Conservation (phyloP, 2,888 invertebrate species). For the Volucella inanis region DNA sequence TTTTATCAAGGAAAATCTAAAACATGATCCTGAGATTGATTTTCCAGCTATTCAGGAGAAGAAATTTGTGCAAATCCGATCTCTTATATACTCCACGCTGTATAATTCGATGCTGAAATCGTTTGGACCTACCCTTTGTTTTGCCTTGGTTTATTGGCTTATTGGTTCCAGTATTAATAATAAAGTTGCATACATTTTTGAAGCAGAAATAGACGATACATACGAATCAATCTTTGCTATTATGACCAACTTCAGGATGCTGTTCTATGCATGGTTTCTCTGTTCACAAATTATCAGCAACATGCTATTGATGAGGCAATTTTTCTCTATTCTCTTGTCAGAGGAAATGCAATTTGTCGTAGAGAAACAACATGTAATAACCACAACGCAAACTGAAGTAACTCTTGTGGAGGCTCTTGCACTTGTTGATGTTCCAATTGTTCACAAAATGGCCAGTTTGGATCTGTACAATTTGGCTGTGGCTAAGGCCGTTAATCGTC, state of each 20-base stretch:
- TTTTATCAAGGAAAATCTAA: constrained; percentile 78
- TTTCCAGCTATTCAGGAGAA: constrained; percentile 89
- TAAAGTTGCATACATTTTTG: constrained; percentile 84
- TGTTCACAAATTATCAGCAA: constrained; percentile 88
- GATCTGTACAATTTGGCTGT: constrained; percentile 87
- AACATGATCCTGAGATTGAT: constrained; percentile 83
- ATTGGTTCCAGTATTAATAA: constrained; percentile 85
- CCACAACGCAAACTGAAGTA: constrained; percentile 81
- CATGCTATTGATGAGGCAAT: constrained; percentile 87
- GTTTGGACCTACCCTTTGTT: constrained; percentile 86
- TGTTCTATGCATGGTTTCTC: constrained; percentile 88
- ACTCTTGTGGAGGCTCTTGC: constrained; percentile 86
- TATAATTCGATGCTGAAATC: constrained; percentile 86
- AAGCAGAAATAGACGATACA: constrained; percentile 81
- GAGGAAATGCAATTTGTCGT: constrained; percentile 88
- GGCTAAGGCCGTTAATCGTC: constrained; percentile 85
- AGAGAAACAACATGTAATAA: constrained; percentile 79
- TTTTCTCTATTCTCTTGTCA: constrained; percentile 88
- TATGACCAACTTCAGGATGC: constrained; percentile 80
- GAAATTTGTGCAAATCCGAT: constrained; percentile 87
- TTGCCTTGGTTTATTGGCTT: constrained; percentile 86
- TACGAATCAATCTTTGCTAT: constrained; percentile 81
- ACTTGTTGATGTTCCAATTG: constrained; percentile 85
- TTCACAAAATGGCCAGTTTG: constrained; percentile 90
- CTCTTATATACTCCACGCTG: constrained; percentile 85